Evolutionary conservation across 2,888 invertebrate genomes (phyloP).

Genomic region (Apamea epomidion): DNA sequence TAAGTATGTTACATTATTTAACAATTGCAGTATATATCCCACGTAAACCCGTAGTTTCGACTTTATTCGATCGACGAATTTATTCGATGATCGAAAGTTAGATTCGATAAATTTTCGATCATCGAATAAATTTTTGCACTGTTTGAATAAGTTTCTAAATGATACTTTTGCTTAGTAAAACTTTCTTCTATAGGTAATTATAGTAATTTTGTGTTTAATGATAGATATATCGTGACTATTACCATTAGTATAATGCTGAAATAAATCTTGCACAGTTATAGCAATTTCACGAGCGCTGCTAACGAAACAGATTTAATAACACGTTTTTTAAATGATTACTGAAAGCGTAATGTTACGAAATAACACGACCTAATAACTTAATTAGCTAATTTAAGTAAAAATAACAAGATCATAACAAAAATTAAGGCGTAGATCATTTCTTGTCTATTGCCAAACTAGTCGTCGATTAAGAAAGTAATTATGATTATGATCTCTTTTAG

Average conservation of each 20-base stretch:
- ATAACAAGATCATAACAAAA: constrained; percentile 9
- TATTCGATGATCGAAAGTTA: no score
- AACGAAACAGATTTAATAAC: constrained; percentile 47
- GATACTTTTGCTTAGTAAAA: constrained; percentile 27
- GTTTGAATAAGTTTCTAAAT: constrained; percentile 12
- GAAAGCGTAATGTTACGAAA: constrained; percentile 35
- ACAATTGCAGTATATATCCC: neutral
- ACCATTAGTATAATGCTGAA: constrained; percentile 34
- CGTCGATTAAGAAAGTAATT: constrained; percentile 31
- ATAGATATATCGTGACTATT: constrained; percentile 44
- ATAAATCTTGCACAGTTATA: constrained; percentile 46
- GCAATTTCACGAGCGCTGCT: constrained; percentile 36
- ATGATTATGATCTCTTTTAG: constrained; percentile 22
- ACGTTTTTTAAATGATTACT: constrained; percentile 29
- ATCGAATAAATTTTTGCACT: neutral
- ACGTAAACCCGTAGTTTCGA: neutral
- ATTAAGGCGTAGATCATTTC: constrained; percentile 13
- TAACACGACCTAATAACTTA: constrained; percentile 46
- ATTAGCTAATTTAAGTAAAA: constrained; percentile 31
- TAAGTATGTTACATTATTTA: constrained; percentile 16
- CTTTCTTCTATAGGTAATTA: constrained; percentile 35
- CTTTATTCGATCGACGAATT: no score
- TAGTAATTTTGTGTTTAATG: constrained; percentile 38
- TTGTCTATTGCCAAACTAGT: constrained; percentile 26
- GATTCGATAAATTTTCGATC: neutral